phyloP scores from a whole-genome alignment of 2,113 vertebrate species.

The Odocoileus hemionus region DNA sequence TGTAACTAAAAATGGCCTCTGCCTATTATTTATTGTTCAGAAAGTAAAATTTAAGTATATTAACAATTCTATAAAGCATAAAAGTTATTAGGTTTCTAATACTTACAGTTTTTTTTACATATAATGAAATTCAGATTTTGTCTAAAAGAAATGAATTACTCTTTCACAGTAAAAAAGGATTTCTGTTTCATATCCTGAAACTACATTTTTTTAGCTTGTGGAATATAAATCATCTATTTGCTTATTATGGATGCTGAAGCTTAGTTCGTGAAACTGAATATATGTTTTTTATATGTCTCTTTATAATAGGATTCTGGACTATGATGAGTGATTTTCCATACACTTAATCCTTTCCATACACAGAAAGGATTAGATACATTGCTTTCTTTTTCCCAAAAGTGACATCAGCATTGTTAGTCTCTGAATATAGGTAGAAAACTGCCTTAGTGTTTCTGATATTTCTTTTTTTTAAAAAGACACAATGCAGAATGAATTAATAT shows the following conservation, averaged over 20 bases:
- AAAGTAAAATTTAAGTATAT: neutral
- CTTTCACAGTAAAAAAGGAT: neutral
- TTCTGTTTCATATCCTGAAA: conserved; percentile 23
- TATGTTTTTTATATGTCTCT: conserved; percentile 2
- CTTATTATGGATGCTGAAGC: conserved; percentile 11
- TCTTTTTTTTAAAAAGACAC: conserved; percentile 6
- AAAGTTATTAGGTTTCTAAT: neutral
- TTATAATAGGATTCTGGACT: conserved; percentile 24
- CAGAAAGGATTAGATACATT: conserved; percentile 28
- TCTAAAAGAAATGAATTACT: neutral
- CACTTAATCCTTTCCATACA: neutral
- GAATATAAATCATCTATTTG: conserved; percentile 39
- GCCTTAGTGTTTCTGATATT: neutral
- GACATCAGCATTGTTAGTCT: neutral
- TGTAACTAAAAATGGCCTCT: neutral
- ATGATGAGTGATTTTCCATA: neutral
- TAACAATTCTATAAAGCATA: neutral
- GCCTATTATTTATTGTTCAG: neutral
- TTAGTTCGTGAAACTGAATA: conserved; percentile 26
- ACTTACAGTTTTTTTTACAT: neutral
- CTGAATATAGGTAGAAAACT: conserved; percentile 7
- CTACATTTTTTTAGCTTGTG: neutral
- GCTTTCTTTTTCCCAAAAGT: conserved; percentile 31
- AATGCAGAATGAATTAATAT: neutral
- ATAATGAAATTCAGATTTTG: neutral